Base-by-base conservation (phyloP, 2,888 invertebrate genomes). In the Tineola bisselliella region DNA sequence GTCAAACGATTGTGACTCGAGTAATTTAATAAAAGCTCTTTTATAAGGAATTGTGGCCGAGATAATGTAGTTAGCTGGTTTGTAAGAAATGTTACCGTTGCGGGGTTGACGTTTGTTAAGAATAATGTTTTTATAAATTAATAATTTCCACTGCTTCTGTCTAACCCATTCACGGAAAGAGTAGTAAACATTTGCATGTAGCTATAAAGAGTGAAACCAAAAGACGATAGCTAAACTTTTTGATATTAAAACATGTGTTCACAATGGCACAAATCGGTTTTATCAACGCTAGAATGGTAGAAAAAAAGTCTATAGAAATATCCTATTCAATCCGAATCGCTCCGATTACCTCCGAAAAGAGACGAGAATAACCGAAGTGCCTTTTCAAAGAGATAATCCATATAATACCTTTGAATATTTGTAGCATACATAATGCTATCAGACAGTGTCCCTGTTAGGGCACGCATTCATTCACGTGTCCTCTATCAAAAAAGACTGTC, bases 21-120 rank as follows among this genome's bases (percentile, higher is more conserved):
- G 38, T 83, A 81, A 84, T 79, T 83, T 79, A 81, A 84, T 86
- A 81, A 79, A 81, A 76, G 75, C 75, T 79, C 5, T 76, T 82
- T 84, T 82, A 82, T 83, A 75, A 74, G 67, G 73, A 74, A 76
- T 79, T 81, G 83, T 82, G 81, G 82, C 80, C 81, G 77, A 3
- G 71, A 74, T 76, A 81, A 84, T 82, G 79, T 77, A 80, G 75
- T 82, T 81, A 75, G 19, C n/a, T n/a, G 38, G 30, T 56, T 56
- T 30, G 56, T 56, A 56, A 56, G 38, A 38, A 38, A 38, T 12
- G 48, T 48, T 48, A 25, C 25, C 43, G 44, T 38, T 10, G 38
- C n/a, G 38, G 3, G 38, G 3, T 38, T 38, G 38, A 12, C 38
- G 38, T 38, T n/a, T n/a, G n/a, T n/a, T n/a, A n/a, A n/a, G n/a